Evolutionary conservation across 2,113 vertebrate genomes (phyloP), one percentile per base, ranked within the genome.

Genomic region (Albula glossodonta): DNA sequence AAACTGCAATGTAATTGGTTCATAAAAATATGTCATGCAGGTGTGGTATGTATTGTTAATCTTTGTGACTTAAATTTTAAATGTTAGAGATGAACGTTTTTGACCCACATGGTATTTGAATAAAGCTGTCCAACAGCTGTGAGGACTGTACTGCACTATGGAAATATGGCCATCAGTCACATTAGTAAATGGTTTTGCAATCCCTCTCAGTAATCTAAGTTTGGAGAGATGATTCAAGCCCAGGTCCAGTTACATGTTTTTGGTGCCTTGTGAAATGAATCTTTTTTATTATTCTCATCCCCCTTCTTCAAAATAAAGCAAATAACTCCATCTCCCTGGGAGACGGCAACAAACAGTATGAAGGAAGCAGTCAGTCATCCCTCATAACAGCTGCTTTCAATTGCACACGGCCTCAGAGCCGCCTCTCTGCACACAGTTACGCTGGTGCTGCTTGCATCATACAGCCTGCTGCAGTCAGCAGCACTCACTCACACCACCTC

Each of bases 371-470:
- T 91, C 90, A 87, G 87, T 93, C 92, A 90, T 91, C 91, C 91
- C 90, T 90, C 91, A 87, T 85, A 92, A 93, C 95, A 95, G 94
- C 95, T 96, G 94, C 92, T 95, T 95, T 92, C 93, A 94, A 95
- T 95, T 95, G 92, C 90, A 56, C 86, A 84, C 85, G 89, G 90
- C 93, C 92, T 88, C 85, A 4, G 4, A 77, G 48, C 81, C 15
- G n/a, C 50, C 63, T 79, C 63, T 15, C 82, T 11, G 81, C 66
- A 90, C 87, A 90, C 89, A 82, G 51, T 84, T 22, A 17, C 85
- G 88, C 31, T 63, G 17, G 57, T n/a, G 41, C 9, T 66, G 60
- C 60, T 66, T 22, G 17, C 60, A 22, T 66, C 60, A 66, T 70
- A 17, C 52, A 52, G 51, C 41, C 49, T 15, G 50, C 22, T 8